These are phyloP conservation scores for Notechis scutatus DNA, from an alignment of 2,113 vertebrate genomes.

Conservation along the genomic window DNA sequence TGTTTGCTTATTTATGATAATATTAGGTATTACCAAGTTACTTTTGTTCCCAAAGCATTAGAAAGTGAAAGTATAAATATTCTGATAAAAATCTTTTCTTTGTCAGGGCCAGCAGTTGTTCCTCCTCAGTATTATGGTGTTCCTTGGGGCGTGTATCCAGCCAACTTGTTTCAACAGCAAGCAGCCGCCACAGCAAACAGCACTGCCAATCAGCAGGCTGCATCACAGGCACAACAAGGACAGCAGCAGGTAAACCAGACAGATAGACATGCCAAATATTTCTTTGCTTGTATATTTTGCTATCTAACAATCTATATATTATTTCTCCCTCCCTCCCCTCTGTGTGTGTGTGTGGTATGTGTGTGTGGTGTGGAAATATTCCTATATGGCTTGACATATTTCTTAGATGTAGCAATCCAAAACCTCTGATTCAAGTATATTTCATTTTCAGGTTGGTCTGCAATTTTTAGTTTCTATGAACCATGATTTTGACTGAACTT, in stretches of 20 bases:
- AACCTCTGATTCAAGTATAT: not conserved
- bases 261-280: not conserved
- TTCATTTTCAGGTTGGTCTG: not conserved
- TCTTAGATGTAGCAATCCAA: not conserved
- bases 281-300: not conserved
- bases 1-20: not conserved
- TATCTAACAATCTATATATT: not conserved
- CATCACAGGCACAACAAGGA: constrained; percentile 86
- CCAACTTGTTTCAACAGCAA: constrained; percentile 97
- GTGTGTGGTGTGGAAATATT: not conserved
- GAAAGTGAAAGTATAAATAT: not conserved
- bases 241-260: constrained; percentile 82
- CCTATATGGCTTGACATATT: not conserved
- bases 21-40: not conserved
- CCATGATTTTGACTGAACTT: not conserved
- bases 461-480: not conserved
- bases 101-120: constrained; percentile 89
- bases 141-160: constrained; percentile 97
- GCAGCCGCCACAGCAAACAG: constrained; percentile 79
- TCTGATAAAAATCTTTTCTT: constrained; percentile 19
- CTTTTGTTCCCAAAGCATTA: not conserved
- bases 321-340: no score
- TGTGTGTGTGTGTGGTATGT: not conserved
- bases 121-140: constrained; percentile 97
- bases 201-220: constrained; percentile 86